Evolutionary conservation across 1,140 invertebrate genomes (phyloP), one percentile per base, ranked within the genome.

Genomic region (Diprion similis): DNA sequence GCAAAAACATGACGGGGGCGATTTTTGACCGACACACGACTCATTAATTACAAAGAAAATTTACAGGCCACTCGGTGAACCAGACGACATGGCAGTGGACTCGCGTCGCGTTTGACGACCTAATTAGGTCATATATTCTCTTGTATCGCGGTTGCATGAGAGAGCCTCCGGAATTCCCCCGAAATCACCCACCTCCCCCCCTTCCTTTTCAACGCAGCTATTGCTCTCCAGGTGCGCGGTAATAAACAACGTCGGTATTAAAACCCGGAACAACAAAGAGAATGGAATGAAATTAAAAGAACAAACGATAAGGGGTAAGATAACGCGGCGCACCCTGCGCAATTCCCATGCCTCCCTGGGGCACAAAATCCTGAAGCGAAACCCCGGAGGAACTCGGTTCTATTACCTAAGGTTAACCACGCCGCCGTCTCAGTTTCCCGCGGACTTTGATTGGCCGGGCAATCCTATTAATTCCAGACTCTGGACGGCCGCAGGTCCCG

Each of bases 371-470:
- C 51, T 19, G 51, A 71, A 65, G 78, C 79, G 66, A 51, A 70
- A 72, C 83, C 84, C 84, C 83, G 77, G 80, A 82, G 84, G 82
- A 85, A 82, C 78, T 82, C 79, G 83, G 80, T 81, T 83, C 84
- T 80, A 86, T 86, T 86, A 85, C 83, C 81, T 78, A 81, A 80
- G 84, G 84, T 86, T 86, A 86, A 86, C 84, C 85, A 80, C 84
- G 82, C 78, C 77, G 78, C 78, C 81, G 81, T 82, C 81, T 80
- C 83, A 83, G 82, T 86, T 37, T 85, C 77, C 76, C 72, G 71
- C 70, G 78, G 81, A 86, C 84, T 86, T 86, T 86, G 85, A 86
- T 86, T 86, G 83, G 83, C 76, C 79, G 78, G 70, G 76, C 78
- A 83, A 86, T 86, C 81, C 84, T 79, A 85, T 86, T 86, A 86